Evolutionary conservation across 2,113 vertebrate genomes (phyloP).

Genomic region (Microcebus lehilahytsara): DNA sequence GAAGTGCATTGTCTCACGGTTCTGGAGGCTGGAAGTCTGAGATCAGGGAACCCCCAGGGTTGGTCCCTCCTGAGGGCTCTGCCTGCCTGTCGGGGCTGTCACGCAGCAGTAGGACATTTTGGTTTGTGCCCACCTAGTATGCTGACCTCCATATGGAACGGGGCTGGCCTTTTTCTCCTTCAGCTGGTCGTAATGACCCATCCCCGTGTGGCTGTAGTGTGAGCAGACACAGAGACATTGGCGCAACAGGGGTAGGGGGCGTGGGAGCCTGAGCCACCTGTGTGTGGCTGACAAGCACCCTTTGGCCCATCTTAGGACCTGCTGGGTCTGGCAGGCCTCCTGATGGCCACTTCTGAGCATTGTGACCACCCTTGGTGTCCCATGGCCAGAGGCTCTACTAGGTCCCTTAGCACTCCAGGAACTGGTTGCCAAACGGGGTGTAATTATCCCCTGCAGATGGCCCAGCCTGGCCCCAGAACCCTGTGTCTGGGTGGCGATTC

Average conservation of each 20-base stretch:
- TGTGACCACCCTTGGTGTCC: neutral
- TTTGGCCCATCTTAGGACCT: neutral
- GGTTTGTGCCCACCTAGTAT: neutral
- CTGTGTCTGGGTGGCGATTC: neutral
- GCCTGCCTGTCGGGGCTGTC: neutral
- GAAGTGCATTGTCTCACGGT: neutral
- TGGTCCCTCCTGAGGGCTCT: neutral
- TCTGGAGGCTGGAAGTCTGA: neutral
- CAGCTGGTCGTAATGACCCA: neutral
- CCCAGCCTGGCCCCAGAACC: neutral
- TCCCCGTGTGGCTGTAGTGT: neutral
- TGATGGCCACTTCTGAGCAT: neutral
- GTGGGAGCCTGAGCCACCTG: neutral
- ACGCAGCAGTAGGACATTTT: neutral
- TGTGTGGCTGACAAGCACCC: neutral
- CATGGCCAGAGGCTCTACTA: neutral
- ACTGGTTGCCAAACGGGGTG: neutral
- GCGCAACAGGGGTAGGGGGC: fast-evolving
- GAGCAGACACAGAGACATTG: neutral
- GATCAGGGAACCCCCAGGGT: neutral
- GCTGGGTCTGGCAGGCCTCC: neutral
- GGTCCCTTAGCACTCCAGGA: neutral
- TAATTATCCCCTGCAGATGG: neutral
- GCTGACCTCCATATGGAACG: neutral
- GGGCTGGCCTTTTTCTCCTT: neutral